Conservation (phyloP, 2,113 vertebrate species). For the Sinocyclocheilus grahami region DNA sequence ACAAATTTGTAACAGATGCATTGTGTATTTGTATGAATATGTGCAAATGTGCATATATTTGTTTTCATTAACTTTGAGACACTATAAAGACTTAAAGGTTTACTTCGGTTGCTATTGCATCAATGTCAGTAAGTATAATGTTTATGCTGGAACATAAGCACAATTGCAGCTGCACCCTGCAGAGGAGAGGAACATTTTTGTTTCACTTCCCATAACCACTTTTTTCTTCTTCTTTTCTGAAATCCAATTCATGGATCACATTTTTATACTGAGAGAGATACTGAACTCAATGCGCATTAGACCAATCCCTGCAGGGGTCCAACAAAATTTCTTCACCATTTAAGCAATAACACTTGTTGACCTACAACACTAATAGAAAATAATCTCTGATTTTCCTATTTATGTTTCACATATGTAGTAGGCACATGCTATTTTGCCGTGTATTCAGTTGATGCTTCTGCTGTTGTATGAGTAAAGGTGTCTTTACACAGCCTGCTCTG, state of each 20-base stretch:
- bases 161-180: not conserved
- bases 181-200: not conserved
- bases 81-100: not conserved
- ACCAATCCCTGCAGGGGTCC: not conserved
- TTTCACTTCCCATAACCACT: slow-evolving; percentile 15
- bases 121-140: not conserved
- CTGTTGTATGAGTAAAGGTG: too few species aligned
- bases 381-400: not conserved
- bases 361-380: not conserved
- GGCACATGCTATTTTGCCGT: too few species aligned
- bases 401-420: not conserved
- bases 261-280: not conserved
- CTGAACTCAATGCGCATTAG: not conserved
- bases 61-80: not conserved
- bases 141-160: not conserved
- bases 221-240: not conserved
- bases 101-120: not conserved
- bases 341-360: not conserved
- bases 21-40: not conserved
- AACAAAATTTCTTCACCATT: not conserved
- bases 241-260: not conserved
- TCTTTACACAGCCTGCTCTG: too few species aligned
- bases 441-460: too few species aligned
- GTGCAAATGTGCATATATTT: not conserved
- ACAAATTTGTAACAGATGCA: not conserved